Evolutionary conservation across 2,113 vertebrate species (phyloP).

Genomic region (Dasyornis broadbenti): DNA sequence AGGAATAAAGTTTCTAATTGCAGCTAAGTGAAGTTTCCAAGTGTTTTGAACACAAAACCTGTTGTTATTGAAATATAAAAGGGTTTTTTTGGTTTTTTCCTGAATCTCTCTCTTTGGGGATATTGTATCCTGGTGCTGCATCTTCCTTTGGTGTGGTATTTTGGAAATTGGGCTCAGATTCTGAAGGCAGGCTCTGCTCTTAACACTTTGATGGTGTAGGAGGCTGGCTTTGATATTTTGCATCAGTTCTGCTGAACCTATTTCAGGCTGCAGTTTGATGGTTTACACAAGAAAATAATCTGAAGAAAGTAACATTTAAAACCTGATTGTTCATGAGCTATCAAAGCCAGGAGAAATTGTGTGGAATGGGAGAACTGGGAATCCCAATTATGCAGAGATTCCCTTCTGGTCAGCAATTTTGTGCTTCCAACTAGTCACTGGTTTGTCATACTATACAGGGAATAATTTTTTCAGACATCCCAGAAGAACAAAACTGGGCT

Average conservation of each 20-base stretch:
- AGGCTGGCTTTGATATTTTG: conserved; percentile 52
- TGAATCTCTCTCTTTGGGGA: not conserved
- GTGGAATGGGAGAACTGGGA: not conserved
- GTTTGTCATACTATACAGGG: not conserved
- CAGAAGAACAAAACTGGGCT: not conserved
- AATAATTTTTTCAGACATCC: not conserved
- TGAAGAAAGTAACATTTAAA: conserved; percentile 15
- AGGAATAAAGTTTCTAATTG: not conserved
- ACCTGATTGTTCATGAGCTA: not conserved
- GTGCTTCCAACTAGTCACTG: not conserved
- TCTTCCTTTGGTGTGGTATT: not conserved
- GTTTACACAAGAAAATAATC: conserved; percentile 31
- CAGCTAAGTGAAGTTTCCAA: not conserved
- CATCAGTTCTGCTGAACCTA: conserved; percentile 43
- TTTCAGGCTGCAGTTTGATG: conserved; percentile 34
- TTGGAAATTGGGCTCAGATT: conserved; percentile 5
- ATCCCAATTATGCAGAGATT: not conserved
- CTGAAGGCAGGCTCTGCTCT: conserved; percentile 20
- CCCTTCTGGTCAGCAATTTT: not conserved
- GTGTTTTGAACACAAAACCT: not conserved
- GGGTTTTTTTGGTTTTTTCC: not conserved
- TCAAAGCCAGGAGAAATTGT: not conserved
- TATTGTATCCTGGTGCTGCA: not conserved
- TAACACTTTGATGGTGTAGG: conserved; percentile 48
- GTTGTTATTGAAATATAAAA: not conserved